phyloP scores from a whole-genome alignment of 1,140 invertebrate species.

The Dryas iulia region DNA sequence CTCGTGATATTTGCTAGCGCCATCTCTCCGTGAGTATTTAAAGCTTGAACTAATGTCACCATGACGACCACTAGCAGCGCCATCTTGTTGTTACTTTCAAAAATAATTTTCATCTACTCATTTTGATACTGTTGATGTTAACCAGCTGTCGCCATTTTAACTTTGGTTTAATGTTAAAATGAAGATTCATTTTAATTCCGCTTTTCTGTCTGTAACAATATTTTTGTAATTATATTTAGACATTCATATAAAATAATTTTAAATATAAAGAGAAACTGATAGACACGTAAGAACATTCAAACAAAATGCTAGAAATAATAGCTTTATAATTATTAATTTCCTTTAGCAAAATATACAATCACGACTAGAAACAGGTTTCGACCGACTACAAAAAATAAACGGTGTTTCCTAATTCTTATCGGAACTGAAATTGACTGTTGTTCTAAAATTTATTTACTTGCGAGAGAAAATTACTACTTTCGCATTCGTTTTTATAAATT shows the following conservation, averaged over 20 bases:
- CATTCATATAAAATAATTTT: background rate
- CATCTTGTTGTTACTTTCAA: conserved; percentile 44
- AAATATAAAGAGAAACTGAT: background rate
- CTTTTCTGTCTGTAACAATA: background rate
- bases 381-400: background rate
- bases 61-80: conserved; percentile 48
- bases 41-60: conserved; percentile 31
- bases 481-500: conserved; percentile 44
- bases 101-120: conserved; percentile 30
- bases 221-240: too few relatives aligned
- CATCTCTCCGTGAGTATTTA: conserved; percentile 53
- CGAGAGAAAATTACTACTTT: conserved; percentile 36
- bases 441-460: conserved; percentile 1
- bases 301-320: background rate
- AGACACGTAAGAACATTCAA: background rate
- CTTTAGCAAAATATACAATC: background rate
- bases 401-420: background rate
- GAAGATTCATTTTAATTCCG: background rate
- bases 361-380: background rate
- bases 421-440: background rate
- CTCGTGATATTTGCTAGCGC: conserved; percentile 66
- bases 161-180: background rate
- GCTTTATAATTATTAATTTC: background rate
- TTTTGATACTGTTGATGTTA: conserved; percentile 29
- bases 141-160: conserved; percentile 39